A percentile compares a stretch with the other conserved stretches of the same genome.
Evolutionary conservation across 2,797 vertebrate species (phyloP).

Genomic region (Pygocentrus nattereri): DNA sequence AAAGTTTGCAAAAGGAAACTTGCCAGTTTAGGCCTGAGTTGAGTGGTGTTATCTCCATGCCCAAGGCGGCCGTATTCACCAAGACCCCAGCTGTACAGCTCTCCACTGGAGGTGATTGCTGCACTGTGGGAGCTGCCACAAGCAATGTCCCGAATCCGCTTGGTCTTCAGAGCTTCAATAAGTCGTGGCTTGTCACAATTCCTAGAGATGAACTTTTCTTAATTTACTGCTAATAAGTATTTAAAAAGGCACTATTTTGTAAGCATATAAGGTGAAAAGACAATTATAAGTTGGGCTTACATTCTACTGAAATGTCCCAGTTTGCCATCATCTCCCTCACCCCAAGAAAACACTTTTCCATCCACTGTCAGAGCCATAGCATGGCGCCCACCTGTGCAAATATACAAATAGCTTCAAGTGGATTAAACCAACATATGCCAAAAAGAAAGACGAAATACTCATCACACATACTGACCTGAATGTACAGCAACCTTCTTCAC

Average conservation of each 20-base stretch:
- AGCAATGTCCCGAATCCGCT: constrained; percentile 96
- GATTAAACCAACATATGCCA: not conserved
- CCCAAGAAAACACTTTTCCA: constrained; percentile 98
- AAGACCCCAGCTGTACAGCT: constrained; percentile 98
- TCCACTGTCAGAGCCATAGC: constrained; percentile 97
- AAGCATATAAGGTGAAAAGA: not conserved
- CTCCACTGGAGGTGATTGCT: constrained; percentile 96
- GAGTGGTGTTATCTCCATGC: constrained; percentile 97
- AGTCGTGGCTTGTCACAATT: constrained; percentile 98
- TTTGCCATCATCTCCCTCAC: constrained; percentile 97
- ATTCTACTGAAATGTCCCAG: constrained; percentile 98
- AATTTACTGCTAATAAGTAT: not conserved
- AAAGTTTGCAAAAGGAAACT: not conserved
- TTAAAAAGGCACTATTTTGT: not conserved
- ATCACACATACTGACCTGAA: constrained; percentile 81
- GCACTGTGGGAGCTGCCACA: constrained; percentile 98
- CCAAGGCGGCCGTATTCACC: constrained; percentile 97
- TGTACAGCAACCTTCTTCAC: constrained; percentile 99
- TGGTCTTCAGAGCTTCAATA: constrained; percentile 95
- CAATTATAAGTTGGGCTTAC: constrained; percentile 73
- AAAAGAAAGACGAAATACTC: not conserved
- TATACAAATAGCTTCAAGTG: not conserved
- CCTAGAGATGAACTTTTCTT: constrained; percentile 72
- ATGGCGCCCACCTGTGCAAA: constrained; percentile 87
- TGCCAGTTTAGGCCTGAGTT: constrained; percentile 98